Evolutionary conservation across 2,113 vertebrate species (phyloP).

Genomic region (Dissostichus mawsoni): DNA sequence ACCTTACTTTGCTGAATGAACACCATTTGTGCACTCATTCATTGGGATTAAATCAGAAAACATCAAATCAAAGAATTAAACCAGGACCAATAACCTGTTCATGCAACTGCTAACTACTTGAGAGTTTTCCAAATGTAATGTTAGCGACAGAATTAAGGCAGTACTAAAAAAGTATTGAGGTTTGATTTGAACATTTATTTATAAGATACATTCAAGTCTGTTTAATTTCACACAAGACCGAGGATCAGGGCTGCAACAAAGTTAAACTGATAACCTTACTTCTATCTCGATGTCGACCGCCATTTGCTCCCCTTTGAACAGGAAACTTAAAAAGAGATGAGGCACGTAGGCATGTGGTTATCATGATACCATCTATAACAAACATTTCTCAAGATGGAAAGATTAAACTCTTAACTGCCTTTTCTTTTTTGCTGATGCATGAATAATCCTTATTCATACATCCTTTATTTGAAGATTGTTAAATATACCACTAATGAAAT

Average conservation of each 20-base stretch:
- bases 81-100: neutral
- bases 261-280: neutral
- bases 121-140: neutral
- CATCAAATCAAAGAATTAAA: neutral
- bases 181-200: neutral
- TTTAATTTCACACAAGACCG: neutral
- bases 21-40: neutral
- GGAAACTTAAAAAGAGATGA: constrained; percentile 4
- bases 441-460: too few species aligned
- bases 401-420: neutral
- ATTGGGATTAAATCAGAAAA: neutral
- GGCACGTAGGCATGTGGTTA: neutral
- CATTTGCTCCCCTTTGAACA: neutral
- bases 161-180: neutral
- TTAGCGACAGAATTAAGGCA: neutral
- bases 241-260: neutral
- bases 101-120: neutral
- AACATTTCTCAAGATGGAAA: neutral
- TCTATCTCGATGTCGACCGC: neutral
- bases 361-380: neutral
- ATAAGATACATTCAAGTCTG: neutral
- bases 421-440: neutral
- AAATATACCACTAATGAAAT: neutral
- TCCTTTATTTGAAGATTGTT: neutral
- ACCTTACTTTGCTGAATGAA: neutral